Evolutionary conservation across 2,797 vertebrate species (phyloP), one percentile per base, ranked within the genome.

Genomic region (Galago senegalensis): DNA sequence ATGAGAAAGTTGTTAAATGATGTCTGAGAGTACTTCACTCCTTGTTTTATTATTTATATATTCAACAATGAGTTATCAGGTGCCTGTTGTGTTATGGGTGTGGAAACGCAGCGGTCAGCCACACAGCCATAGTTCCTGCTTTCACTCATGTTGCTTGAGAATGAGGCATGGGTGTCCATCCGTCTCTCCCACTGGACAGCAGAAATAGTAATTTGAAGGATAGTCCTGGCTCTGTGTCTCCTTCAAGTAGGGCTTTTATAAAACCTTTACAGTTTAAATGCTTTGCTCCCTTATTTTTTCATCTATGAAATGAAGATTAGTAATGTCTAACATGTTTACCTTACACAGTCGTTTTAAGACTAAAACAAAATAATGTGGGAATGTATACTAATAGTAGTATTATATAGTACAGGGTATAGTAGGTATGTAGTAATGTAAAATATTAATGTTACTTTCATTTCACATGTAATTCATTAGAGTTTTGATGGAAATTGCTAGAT

Each of bases 401-500:
- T 31, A 2, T 63, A 4, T 21, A 40, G 43, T 37, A 9, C 10
- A 56, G 65, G 81, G 4, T 93, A 9, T 60, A 34, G 7, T 65
- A 1, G 0, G 40, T 92, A 34, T 85, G 2, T 88, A 70, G n/a
- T 88, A 53, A 80, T 80, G 67, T 65, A 69, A 70, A 91, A 70
- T 81, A 61, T 40, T 90, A 67, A 67, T 67, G 65, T 92, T 83
- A 9, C 53, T 92, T 0, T 89, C 69, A 40, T 85, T 84, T 93
- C 67, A 67, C 37, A 25, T 75, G 13, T 43, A 80, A 43, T 81
- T 91, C 37, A 69, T 76, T 80, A 67, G 34, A 79, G 9, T 23
- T 85, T 83, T 43, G 11, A 49, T 96, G 40, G 27, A 73, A 65
- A 70, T 29, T 77, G 77, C 18, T 93, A 92, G 56, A 29, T 93